Base-by-base conservation (phyloP, 2,888 invertebrate species). In the Tricholauxania praeusta region DNA sequence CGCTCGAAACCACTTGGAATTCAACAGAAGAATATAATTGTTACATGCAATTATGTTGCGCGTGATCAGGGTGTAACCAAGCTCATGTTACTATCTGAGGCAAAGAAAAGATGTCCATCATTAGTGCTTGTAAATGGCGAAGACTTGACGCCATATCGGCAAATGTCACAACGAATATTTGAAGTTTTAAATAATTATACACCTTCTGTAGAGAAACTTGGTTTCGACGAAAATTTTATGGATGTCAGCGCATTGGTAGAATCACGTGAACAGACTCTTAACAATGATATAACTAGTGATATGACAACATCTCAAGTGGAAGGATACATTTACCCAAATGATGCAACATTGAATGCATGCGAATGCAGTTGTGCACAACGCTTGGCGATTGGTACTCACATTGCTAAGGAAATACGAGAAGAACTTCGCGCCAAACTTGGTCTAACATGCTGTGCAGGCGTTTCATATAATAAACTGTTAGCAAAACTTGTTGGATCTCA, bases 11-110 rank as follows among this genome's bases (percentile, higher is more conserved):
- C 95, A 47, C 86, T 95, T 76, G 96, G 95, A 69, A 91, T 96
- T 52, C 93, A 95, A 85, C 96, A 96, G 87, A 95, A 96, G 84
- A 93, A 92, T 85, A 89, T 93, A 73, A 92, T 96, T 12, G 94
- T 96, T 60, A 96, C 96, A 12, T 93, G 94, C 82, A 96, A 96
- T 87, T 95, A 96, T 84, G 88, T 92, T 76, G 96, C 96, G 8
- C 89, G 96, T 76, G 90, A 91, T 78, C 90, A 87, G 81, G 96
- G 96, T 28, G 89, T 96, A 67, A 90, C 90, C 77, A 96, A 96
- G 86, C 91, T 94, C 79, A 95, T 94, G 93, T 88, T 90, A 5
- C 88, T 95, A 12, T 86, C 90, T n/a, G 95, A 95, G 79, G 95
- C 95, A 0, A 86, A 91, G 78, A 90, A 90, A 79, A 83, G 92